These are phyloP conservation scores for Morpho deidamia DNA, from an alignment of 2,888 invertebrate species.

Conservation along the genomic window DNA sequence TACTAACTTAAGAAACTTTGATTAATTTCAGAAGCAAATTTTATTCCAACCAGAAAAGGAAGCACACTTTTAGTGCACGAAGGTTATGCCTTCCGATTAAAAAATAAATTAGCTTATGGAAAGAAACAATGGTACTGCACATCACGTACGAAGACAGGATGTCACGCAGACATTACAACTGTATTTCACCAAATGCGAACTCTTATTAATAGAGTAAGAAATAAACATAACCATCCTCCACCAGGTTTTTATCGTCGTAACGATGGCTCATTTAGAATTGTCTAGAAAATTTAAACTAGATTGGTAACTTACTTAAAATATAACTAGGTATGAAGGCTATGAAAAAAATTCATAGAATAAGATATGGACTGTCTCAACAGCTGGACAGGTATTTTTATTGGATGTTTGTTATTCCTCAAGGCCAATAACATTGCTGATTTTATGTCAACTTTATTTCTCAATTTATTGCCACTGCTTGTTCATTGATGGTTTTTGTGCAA, in stretches of 20 bases:
- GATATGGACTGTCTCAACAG: neutral
- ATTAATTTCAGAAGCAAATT: slow-evolving; percentile 58
- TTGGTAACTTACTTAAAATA: neutral
- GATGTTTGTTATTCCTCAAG: neutral
- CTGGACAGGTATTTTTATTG: neutral
- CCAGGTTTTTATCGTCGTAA: slow-evolving; percentile 58
- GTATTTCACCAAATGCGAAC: slow-evolving; percentile 44
- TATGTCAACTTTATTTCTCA: too few relatives aligned
- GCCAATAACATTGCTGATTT: too few relatives aligned
- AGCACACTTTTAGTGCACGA: slow-evolving; percentile 57
- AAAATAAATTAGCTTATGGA: slow-evolving; percentile 65
- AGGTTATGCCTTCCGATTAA: slow-evolving; percentile 61
- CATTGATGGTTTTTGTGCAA: too few relatives aligned
- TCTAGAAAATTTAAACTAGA: slow-evolving; percentile 30
- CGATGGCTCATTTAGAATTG: slow-evolving; percentile 63
- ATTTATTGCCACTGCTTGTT: too few relatives aligned
- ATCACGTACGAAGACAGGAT: slow-evolving; percentile 58
- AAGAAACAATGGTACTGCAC: slow-evolving; percentile 71
- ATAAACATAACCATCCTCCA: slow-evolving; percentile 56
- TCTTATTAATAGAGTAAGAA: slow-evolving; percentile 53
- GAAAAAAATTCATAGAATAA: neutral
- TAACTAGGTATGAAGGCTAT: neutral
- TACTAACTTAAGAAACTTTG: neutral
- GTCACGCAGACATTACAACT: slow-evolving; percentile 62
- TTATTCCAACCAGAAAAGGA: slow-evolving; percentile 62